Evolutionary conservation across 2,113 vertebrate species (phyloP).

Genomic region (Heterotis niloticus): DNA sequence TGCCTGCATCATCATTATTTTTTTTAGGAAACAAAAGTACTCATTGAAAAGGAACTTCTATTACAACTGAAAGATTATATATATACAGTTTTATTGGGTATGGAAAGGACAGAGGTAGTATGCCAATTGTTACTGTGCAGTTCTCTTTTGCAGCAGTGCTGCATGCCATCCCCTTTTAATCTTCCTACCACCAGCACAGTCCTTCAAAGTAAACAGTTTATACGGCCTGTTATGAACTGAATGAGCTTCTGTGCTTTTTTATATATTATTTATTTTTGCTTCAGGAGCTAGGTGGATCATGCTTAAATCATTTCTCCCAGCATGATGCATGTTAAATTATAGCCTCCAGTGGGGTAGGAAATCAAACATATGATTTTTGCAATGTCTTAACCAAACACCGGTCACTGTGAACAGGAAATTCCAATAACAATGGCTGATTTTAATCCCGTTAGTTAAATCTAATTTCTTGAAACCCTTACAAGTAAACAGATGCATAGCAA

Average conservation of each 20-base stretch:
- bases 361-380: background rate
- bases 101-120: background rate
- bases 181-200: background rate
- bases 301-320: background rate
- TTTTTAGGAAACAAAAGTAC: conserved; percentile 6
- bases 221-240: background rate
- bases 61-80: background rate
- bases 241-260: background rate
- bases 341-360: background rate
- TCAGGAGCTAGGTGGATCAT: background rate
- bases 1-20: background rate
- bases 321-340: background rate
- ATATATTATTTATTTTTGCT: background rate
- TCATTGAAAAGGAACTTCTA: background rate
- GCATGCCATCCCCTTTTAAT: background rate
- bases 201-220: no score
- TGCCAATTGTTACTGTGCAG: background rate
- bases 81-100: conserved; percentile 10
- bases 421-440: background rate
- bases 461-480: background rate
- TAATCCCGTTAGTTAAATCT: background rate
- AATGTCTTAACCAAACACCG: background rate
- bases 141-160: background rate
- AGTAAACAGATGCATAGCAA: conserved; percentile 4
- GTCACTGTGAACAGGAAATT: background rate